Percentiles rank a stretch among this genome's conserved stretches.
Conservation (phyloP, 2,888 invertebrate species). For the Stenolophus ochropezus region DNA sequence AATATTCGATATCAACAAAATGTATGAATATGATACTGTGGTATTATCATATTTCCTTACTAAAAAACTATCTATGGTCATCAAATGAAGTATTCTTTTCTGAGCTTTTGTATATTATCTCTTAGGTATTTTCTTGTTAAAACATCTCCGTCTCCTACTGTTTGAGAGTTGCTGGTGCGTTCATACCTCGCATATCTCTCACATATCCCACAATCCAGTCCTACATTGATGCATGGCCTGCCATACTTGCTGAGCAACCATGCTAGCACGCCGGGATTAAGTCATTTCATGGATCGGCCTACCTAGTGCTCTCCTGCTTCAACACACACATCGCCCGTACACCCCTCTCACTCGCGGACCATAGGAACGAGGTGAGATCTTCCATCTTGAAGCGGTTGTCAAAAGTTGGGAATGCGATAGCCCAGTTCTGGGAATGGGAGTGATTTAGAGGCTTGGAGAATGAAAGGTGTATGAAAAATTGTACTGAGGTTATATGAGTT, state of each 20-base stretch:
- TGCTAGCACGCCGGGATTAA: conserved; percentile 59
- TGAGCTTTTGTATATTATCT: too few species aligned
- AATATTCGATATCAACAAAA: too few species aligned
- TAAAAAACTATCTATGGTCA: too few species aligned
- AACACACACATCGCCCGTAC: background rate
- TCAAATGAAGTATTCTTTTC: too few species aligned
- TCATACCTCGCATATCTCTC: conserved; percentile 57
- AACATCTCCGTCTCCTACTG: background rate
- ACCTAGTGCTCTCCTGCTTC: conserved; percentile 36
- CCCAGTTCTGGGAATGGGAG: background rate
- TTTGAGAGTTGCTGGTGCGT: conserved; percentile 31
- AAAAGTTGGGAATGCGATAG: conserved; percentile 49
- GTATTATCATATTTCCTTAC: too few species aligned
- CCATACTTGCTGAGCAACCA: conserved; percentile 53
- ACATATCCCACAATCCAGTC: conserved; percentile 57
- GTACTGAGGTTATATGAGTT: background rate
- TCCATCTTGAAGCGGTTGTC: conserved; percentile 58
- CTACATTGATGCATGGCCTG: conserved; percentile 59
- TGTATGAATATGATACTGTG: too few species aligned
- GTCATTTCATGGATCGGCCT: conserved; percentile 60
- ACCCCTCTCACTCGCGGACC: background rate
- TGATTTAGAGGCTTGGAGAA: background rate
- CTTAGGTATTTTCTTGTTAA: too few species aligned
- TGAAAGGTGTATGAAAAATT: background rate
- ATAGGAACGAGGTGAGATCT: conserved; percentile 45